A percentile compares a stretch with the other conserved stretches of the same genome.
These are phyloP conservation scores for Orycteropus afer DNA, from an alignment of 2,113 vertebrate species.

Conservation along the genomic window DNA sequence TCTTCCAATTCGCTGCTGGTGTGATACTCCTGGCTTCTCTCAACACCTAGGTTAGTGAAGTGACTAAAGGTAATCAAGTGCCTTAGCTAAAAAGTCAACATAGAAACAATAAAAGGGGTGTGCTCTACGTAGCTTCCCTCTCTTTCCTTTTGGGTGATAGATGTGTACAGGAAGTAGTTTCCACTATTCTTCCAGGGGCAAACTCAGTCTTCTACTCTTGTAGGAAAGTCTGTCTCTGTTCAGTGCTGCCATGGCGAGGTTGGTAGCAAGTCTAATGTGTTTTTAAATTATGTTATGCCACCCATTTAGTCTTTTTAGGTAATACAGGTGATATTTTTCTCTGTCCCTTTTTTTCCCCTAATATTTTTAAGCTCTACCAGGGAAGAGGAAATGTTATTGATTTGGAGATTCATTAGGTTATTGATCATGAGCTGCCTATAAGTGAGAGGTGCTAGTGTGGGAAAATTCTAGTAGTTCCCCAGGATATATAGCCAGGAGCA, in stretches of 20 bases:
- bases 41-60: too few relatives aligned
- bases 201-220: too few relatives aligned
- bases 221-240: rapidly evolving
- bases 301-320: background rate
- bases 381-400: background rate
- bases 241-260: background rate
- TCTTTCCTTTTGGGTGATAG: background rate
- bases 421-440: background rate
- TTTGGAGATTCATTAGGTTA: background rate
- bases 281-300: background rate
- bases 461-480: background rate
- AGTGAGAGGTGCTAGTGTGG: background rate
- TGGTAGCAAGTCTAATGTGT: background rate
- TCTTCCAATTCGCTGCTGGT: too few relatives aligned
- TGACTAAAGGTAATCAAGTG: too few relatives aligned
- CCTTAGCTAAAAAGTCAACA: too few relatives aligned
- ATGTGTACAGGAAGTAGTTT: background rate
- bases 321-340: background rate
- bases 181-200: too few relatives aligned
- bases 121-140: too few relatives aligned
- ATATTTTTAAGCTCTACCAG: background rate
- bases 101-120: too few relatives aligned
- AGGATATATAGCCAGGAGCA: background rate
- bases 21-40: background rate
- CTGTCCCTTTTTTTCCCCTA: background rate